Evolutionary conservation across 1,140 invertebrate genomes (phyloP), one percentile per base, ranked within the genome.

Genomic region (Sminthurides bifidus): DNA sequence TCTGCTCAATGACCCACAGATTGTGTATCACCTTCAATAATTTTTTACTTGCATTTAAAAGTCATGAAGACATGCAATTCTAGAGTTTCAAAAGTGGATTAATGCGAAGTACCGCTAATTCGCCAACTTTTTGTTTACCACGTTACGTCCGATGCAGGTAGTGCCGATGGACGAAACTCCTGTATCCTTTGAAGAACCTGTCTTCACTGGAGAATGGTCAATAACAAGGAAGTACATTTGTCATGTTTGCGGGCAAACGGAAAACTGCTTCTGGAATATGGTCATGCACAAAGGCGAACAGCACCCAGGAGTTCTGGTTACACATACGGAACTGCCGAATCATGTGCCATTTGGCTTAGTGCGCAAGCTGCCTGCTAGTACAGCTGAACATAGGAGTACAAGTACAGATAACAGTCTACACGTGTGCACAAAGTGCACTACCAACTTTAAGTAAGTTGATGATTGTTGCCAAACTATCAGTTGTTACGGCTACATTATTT

Each of bases 241-340:
- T 41, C 46, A 54, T n/a, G 55, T 65, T n/a, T 65, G 63, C 31
- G 52, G 57, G 14, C 59, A 65, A 31, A 33, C 45, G n/a, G 63
- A 65, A 21, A 46, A 59, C 15, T 26, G n/a, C 5, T 65, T 65
- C 43, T 65, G 63, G 63, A 58, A 65, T 44, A 61, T 65, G 57
- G 63, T 65, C 2, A 54, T 35, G 38, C 63, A 65, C 44, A 65
- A 65, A 50, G 63, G 63, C 8, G 63, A 65, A 31, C 31, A 52
- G 23, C 63, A 65, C 51, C 59, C 63, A 1, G 59, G 59, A 15
- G 59, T 61, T 51, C 38, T 65, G 6, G 57, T 58, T 14, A 65
- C 63, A 12, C 63, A 65, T 48, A 60, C 59, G 10, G 63, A 65
- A 29, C 33, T 65, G 23, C 29, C 50, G 12, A 41, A 33, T 38